Evolutionary conservation across 2,797 vertebrate species (phyloP), one percentile per base, ranked within the genome.

Genomic region (Orientallactaga sibirica): DNA sequence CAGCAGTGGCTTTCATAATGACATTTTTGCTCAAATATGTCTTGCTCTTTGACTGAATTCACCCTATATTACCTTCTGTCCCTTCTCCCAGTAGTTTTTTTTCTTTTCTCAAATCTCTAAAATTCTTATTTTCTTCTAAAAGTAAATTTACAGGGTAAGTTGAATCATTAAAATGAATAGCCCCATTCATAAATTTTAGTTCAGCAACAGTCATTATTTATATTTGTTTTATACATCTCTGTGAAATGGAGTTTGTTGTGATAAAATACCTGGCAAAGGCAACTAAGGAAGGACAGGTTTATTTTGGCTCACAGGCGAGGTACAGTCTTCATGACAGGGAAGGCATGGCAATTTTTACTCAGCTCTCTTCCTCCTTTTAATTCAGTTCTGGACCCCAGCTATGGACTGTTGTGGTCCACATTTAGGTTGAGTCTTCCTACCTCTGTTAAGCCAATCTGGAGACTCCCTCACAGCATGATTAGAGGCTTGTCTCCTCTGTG

Each of bases 151-250:
- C 82, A 67, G 76, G 12, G 11, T 88, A 77, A 64, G 11, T 86
- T 88, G 19, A 9, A 12, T 86, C 24, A 61, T 86, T 94, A 73
- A 86, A 96, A 96, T 93, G 37, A 82, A 88, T 11, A 82, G 67
- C 2, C 37, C 18, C 8, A 75, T 33, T 93, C 61, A 87, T 82
- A 90, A 88, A 71, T 94, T 82, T 93, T 24, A 89, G 70, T 92
- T 75, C 9, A 91, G 64, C 29, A 89, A 86, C 10, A 67, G 86
- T 74, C 83, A 86, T 55, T 55, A 55, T 55, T 55, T 55, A 55
- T 27, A 55, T 61, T 87, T 91, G 20, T 92, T 94, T 85, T 29
- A 86, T 29, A 88, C 20, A 67, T 61, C 7, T 92, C 18, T 90
- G 3, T 86, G 64, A 92, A 18, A 84, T 37, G 83, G 58, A 80